A percentile compares a stretch with the other conserved stretches of the same genome.
Evolutionary conservation across 2,797 vertebrate genomes (phyloP).

Genomic region (Diplodus sargus): DNA sequence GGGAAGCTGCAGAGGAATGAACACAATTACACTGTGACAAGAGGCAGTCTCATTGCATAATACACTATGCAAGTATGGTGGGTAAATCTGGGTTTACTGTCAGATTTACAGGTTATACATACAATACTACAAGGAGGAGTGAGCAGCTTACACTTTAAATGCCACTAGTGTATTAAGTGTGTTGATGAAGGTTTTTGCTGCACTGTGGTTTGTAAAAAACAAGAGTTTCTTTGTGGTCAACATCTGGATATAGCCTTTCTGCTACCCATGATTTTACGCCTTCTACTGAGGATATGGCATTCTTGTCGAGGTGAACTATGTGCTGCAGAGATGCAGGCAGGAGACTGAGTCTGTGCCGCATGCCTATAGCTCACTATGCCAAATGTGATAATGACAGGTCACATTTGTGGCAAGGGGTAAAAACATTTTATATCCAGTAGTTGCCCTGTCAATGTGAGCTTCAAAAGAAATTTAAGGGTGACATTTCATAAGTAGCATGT

Average conservation of each 20-base stretch:
- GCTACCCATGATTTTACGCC: slow-evolving; percentile 47
- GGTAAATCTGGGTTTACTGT: background rate
- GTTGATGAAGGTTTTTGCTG: background rate
- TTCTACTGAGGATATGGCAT: slow-evolving; percentile 60
- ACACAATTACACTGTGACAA: background rate
- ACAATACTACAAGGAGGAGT: background rate
- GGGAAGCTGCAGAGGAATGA: background rate
- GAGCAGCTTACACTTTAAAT: background rate
- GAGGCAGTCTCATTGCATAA: background rate
- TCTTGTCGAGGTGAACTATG: slow-evolving; percentile 72
- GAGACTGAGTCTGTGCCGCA: slow-evolving; percentile 16
- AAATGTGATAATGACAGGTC: slow-evolving; percentile 30
- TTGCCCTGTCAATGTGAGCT: background rate
- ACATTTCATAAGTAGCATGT: background rate
- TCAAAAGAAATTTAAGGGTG: background rate
- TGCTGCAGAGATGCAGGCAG: slow-evolving; percentile 55
- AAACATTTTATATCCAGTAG: background rate
- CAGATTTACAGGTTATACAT: background rate
- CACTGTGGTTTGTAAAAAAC: background rate
- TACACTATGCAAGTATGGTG: background rate
- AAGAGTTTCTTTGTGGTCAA: slow-evolving; percentile 17
- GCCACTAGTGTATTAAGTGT: background rate
- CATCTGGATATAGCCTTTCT: slow-evolving; percentile 65
- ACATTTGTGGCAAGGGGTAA: slow-evolving; percentile 25
- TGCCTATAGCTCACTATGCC: slow-evolving; percentile 26